Conservation (phyloP, 2,797 vertebrate species). For the Megaceryle alcyon region DNA sequence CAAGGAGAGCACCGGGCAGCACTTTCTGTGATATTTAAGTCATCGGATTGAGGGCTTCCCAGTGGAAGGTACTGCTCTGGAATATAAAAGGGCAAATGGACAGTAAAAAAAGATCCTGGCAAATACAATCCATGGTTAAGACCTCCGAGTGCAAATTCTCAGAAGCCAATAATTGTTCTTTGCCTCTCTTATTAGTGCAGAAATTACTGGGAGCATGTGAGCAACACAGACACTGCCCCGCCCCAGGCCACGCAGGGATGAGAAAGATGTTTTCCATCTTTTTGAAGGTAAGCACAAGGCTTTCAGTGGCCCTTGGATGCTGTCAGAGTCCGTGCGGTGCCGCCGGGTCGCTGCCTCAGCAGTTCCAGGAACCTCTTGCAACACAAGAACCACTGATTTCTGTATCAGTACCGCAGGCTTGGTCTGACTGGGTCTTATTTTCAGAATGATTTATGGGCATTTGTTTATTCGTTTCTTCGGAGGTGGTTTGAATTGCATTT, state of each 20-base stretch:
- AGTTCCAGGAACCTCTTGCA: not conserved
- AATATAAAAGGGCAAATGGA: not conserved
- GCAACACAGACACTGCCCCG: not conserved
- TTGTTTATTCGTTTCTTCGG: not conserved
- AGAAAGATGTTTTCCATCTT: not conserved
- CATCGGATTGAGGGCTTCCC: not conserved
- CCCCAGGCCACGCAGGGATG: rapidly evolving
- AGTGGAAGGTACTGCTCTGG: not conserved
- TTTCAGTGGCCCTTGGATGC: not conserved
- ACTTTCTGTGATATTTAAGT: not conserved
- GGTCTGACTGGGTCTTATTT: not conserved
- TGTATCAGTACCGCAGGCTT: not conserved
- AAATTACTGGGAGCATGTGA: not conserved
- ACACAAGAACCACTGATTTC: not conserved
- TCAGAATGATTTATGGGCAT: not conserved
- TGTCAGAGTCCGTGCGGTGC: rapidly evolving
- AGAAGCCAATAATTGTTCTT: not conserved
- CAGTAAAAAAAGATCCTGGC: not conserved
- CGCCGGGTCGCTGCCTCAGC: not conserved
- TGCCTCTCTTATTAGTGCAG: not conserved
- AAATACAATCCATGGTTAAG: not conserved
- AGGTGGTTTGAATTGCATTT: not conserved
- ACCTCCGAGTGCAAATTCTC: not conserved
- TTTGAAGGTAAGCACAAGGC: not conserved
- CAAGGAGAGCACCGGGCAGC: not conserved